Evolutionary conservation across 2,113 vertebrate species (phyloP).

Genomic region (Natator depressus): DNA sequence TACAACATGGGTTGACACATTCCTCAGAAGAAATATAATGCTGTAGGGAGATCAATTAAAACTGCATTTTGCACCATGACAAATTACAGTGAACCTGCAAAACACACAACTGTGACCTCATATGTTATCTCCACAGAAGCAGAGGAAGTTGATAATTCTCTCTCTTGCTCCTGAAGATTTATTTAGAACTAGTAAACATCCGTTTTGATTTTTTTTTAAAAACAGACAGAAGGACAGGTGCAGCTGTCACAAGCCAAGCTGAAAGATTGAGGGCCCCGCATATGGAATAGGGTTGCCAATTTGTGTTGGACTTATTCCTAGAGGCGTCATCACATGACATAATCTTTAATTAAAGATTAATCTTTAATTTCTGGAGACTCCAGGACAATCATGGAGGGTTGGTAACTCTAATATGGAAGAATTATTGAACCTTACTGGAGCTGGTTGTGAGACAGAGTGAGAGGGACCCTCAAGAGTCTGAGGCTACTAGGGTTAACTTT

Average conservation of each 20-base stretch:
- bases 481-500: not conserved
- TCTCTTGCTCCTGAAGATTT: not conserved
- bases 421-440: not conserved
- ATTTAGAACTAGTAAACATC: not conserved
- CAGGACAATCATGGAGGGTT: not conserved
- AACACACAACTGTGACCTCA: not conserved
- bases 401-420: too few species aligned
- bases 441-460: not conserved
- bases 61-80: constrained; percentile 16
- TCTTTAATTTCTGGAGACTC: not conserved
- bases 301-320: not conserved
- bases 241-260: not conserved
- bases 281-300: not conserved
- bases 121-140: not conserved
- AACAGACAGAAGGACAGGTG: not conserved
- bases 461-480: not conserved
- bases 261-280: not conserved
- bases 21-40: not conserved
- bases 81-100: not conserved
- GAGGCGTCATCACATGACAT: not conserved
- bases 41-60: not conserved
- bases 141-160: not conserved
- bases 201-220: not conserved
- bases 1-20: not conserved
- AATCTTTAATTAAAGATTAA: not conserved